These are phyloP conservation scores for Drosophila flavopinicola DNA, from an alignment of 2,888 invertebrate genomes.

Conservation along the genomic window DNA sequence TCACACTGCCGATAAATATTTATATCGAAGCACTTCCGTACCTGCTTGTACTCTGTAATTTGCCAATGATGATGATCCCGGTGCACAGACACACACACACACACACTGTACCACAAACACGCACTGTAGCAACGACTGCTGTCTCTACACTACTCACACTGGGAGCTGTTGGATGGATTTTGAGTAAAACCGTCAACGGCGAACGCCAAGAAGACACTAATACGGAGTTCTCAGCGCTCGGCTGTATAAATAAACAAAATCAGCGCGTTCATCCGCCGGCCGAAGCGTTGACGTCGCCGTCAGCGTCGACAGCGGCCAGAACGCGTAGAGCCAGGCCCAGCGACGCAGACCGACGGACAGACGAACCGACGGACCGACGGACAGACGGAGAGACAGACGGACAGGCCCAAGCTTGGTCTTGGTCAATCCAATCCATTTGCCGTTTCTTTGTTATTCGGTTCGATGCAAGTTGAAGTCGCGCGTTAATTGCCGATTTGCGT, in stretches of 20 bases:
- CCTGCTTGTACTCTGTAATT: constrained; percentile 48
- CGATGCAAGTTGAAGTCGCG: constrained; percentile 62
- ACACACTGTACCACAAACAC: constrained; percentile 20
- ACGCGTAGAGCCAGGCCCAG: constrained; percentile 33
- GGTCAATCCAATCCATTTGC: constrained; percentile 58
- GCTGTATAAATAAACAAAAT: constrained; percentile 82
- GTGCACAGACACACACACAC: constrained; percentile 22
- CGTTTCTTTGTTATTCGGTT: constrained; percentile 50
- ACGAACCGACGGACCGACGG: neutral
- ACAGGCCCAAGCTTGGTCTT: constrained; percentile 37
- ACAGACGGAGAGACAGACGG: neutral
- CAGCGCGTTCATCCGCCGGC: constrained; percentile 54
- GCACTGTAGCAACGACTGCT: constrained; percentile 36
- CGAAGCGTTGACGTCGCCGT: constrained; percentile 42
- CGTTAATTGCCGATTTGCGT: constrained; percentile 67
- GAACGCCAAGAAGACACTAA: constrained; percentile 82
- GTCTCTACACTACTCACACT: constrained; percentile 44
- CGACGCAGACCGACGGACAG: constrained; percentile 4
- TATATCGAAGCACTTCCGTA: constrained; percentile 67
- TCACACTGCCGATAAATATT: constrained; percentile 26
- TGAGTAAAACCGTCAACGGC: constrained; percentile 64
- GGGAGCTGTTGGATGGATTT: constrained; percentile 34
- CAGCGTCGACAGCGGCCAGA: constrained; percentile 45
- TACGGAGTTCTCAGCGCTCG: constrained; percentile 75
- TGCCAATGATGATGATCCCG: constrained; percentile 28